Percentiles rank a stretch among this genome's conserved stretches.
Conservation (phyloP, 2,888 invertebrate species). For the Tetragonula carbonaria region DNA sequence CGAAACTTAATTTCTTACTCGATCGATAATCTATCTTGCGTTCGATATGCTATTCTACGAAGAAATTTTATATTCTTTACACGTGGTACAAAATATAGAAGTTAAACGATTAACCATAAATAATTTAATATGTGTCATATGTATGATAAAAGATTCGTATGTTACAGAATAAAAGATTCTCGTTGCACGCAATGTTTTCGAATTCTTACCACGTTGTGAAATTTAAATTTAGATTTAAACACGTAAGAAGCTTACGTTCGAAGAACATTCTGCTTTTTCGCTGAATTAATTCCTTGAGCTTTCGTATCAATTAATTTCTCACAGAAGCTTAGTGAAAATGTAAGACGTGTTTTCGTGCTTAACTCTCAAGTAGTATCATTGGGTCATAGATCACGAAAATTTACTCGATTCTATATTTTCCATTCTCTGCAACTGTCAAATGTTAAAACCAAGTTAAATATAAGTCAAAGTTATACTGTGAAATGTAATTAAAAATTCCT, state of each 20-base stretch:
- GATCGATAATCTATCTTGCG: background rate
- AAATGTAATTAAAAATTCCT: too few species aligned
- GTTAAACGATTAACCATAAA: background rate
- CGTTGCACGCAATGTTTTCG: background rate
- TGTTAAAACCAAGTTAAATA: too few species aligned
- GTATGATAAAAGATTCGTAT: background rate
- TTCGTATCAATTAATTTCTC: too few species aligned
- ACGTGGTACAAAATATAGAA: background rate
- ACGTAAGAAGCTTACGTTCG: background rate
- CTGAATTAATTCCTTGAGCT: too few species aligned
- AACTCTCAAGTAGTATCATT: background rate
- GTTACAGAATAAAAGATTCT: background rate
- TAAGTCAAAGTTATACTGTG: too few species aligned
- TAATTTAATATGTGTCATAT: background rate
- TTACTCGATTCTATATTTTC: too few species aligned
- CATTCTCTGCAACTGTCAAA: too few species aligned
- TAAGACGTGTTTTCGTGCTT: background rate
- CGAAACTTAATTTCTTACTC: background rate
- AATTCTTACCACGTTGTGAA: background rate
- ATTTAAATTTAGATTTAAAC: background rate
- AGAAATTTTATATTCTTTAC: constrained; percentile 10
- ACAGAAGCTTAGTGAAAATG: background rate
- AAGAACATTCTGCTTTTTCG: background rate
- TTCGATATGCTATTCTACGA: background rate
- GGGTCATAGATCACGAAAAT: too few species aligned